phyloP scores from a whole-genome alignment of 2,888 invertebrate species.

The Hypolimnas misippus region DNA sequence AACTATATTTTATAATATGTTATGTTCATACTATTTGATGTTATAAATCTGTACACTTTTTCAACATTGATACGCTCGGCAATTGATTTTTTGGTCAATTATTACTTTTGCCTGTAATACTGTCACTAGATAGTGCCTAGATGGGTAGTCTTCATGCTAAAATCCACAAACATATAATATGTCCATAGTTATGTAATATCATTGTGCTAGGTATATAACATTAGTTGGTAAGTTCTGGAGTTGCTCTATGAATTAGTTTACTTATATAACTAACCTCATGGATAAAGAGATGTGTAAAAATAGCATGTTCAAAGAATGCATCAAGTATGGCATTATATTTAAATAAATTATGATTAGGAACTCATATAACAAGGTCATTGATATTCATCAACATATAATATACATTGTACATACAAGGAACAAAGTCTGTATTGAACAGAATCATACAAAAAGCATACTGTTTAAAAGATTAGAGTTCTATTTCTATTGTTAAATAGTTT shows the following conservation, averaged over 20 bases:
- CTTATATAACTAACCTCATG: not conserved
- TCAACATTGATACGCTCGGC: too few relatives aligned
- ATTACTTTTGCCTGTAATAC: too few relatives aligned
- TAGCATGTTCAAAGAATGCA: constrained; percentile 2
- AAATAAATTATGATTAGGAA: not conserved
- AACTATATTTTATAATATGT: too few relatives aligned
- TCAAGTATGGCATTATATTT: not conserved
- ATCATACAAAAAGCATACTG: not conserved
- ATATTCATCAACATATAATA: not conserved
- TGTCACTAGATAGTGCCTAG: too few relatives aligned
- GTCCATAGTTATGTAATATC: too few relatives aligned
- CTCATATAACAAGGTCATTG: not conserved
- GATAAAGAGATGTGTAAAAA: not conserved
- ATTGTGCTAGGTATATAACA: too few relatives aligned
- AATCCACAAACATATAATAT: too few relatives aligned
- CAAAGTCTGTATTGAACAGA: not conserved
- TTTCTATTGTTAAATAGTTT: not conserved
- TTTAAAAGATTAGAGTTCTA: not conserved
- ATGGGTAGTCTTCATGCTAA: too few relatives aligned
- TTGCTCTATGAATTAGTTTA: not conserved
- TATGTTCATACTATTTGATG: too few relatives aligned
- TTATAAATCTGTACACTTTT: too few relatives aligned
- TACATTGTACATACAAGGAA: not conserved
- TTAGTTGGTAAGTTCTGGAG: too few relatives aligned
- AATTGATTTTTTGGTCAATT: too few relatives aligned